Evolutionary conservation across 2,888 invertebrate genomes (phyloP).

Genomic region (Drosophila anomalata): DNA sequence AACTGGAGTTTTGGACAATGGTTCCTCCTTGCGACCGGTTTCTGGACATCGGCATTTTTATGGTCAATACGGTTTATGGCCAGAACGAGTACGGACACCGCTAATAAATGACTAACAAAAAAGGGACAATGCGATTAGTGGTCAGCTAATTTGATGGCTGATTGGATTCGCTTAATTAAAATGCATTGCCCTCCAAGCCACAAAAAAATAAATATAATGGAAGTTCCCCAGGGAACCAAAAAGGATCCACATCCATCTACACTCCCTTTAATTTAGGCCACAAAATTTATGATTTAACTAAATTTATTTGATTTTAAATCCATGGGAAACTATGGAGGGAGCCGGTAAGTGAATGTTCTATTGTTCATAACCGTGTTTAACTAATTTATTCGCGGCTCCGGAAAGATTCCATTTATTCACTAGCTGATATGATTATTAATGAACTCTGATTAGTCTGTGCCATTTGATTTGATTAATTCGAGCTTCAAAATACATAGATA

Average conservation of each 20-base stretch:
- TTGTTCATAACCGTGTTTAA: slow-evolving; percentile 14
- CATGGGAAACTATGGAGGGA: slow-evolving; percentile 5
- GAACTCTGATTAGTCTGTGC: neutral
- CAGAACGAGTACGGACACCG: slow-evolving; percentile 13
- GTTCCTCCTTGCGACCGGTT: slow-evolving; percentile 29
- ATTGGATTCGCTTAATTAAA: slow-evolving; percentile 19
- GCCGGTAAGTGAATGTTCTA: slow-evolving; percentile 23
- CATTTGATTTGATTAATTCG: neutral
- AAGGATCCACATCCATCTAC: neutral
- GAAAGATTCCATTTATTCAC: slow-evolving; percentile 17
- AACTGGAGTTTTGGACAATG: neutral
- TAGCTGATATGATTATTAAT: slow-evolving; percentile 15
- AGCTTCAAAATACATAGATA: neutral
- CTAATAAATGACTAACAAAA: slow-evolving; percentile 42
- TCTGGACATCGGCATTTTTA: slow-evolving; percentile 13
- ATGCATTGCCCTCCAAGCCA: slow-evolving; percentile 12
- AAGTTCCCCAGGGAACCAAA: slow-evolving; percentile 6
- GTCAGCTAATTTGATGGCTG: slow-evolving; percentile 15
- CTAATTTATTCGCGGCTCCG: slow-evolving; percentile 11
- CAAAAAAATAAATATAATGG: neutral
- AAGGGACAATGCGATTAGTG: slow-evolving; percentile 13
- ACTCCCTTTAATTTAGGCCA: slow-evolving; percentile 23
- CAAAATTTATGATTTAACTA: slow-evolving; percentile 27
- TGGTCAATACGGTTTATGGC: slow-evolving; percentile 6
- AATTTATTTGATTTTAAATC: slow-evolving; percentile 33